Conservation (phyloP, 2,888 invertebrate species). For the Lepidocyrtoides sp. region DNA sequence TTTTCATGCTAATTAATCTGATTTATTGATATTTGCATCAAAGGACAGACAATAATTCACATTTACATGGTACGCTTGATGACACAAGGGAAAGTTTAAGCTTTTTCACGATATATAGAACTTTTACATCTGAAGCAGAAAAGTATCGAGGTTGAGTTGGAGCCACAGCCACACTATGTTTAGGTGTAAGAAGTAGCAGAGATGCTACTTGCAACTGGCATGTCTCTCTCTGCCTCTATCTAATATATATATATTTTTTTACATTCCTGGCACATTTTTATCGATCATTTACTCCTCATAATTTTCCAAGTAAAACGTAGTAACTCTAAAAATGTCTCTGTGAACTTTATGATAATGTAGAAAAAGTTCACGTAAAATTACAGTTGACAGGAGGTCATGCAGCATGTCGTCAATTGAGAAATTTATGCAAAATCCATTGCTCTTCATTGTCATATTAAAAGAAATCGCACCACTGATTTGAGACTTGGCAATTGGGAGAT, state of each 20-base stretch:
- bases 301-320: conserved; percentile 9
- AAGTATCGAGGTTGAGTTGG: not conserved
- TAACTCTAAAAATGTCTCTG: conserved; percentile 6
- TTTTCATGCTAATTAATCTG: conserved; percentile 73
- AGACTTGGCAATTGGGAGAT: not conserved
- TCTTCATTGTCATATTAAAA: conserved; percentile 10
- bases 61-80: conserved; percentile 13
- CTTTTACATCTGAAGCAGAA: not conserved
- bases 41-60: conserved; percentile 43
- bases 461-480: conserved; percentile 4
- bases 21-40: conserved; percentile 58
- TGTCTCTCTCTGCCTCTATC: not conserved
- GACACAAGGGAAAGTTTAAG: not conserved
- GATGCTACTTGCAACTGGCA: not conserved
- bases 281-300: conserved; percentile 63
- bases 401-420: conserved; percentile 19
- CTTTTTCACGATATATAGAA: not conserved
- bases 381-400: conserved; percentile 37
- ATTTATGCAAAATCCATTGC: conserved; percentile 20
- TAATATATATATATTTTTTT: not conserved
- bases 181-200: not conserved
- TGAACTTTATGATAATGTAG: not conserved
- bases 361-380: conserved; percentile 5
- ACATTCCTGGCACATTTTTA: conserved; percentile 27
- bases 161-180: too few relatives aligned